A percentile compares a stretch with the other conserved stretches of the same genome.
Evolutionary conservation across 23 tunicate genomes (phyloP).

Genomic region (Halocynthia aurantium): DNA sequence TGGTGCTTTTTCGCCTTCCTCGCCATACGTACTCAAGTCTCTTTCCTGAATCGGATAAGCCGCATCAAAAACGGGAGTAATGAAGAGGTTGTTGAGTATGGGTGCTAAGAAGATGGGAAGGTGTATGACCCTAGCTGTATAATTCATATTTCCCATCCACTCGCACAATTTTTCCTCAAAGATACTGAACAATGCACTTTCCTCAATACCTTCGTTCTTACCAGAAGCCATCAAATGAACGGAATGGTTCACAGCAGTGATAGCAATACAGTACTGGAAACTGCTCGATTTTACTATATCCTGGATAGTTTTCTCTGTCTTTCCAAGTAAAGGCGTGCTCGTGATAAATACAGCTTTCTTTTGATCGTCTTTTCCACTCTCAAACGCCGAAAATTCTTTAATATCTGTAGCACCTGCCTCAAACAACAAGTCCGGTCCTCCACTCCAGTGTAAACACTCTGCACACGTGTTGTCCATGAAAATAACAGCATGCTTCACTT

Average conservation of each 20-base stretch:
- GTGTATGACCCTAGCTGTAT: slow-evolving; percentile 34
- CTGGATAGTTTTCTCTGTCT: slow-evolving; percentile 23
- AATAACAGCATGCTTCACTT: slow-evolving; percentile 44
- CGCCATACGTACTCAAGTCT: slow-evolving; percentile 32
- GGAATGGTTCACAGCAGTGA: slow-evolving; percentile 29
- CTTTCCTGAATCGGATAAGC: slow-evolving; percentile 33
- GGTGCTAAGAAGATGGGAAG: slow-evolving; percentile 51
- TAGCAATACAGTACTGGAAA: slow-evolving; percentile 36
- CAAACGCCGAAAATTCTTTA: slow-evolving; percentile 70
- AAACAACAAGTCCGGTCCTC: slow-evolving; percentile 39
- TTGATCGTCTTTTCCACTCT: slow-evolving; percentile 35
- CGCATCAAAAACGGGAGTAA: slow-evolving; percentile 32
- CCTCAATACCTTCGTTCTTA: slow-evolving; percentile 5
- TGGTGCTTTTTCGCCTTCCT: slow-evolving; percentile 30
- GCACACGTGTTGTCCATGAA: slow-evolving; percentile 59
- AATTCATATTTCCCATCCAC: slow-evolving; percentile 47
- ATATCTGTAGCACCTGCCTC: slow-evolving; percentile 46
- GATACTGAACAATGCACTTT: slow-evolving; percentile 6
- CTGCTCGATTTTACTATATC: slow-evolving; percentile 51
- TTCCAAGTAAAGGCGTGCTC: slow-evolving; percentile 23
- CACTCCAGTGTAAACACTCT: slow-evolving; percentile 68
- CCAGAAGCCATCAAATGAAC: slow-evolving; percentile 26
- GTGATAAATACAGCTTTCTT: slow-evolving; percentile 56
- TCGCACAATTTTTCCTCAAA: slow-evolving; percentile 16
- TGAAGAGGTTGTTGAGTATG: slow-evolving; percentile 13